Conservation (phyloP, 2,113 vertebrate genomes). For the Garra rufa region DNA sequence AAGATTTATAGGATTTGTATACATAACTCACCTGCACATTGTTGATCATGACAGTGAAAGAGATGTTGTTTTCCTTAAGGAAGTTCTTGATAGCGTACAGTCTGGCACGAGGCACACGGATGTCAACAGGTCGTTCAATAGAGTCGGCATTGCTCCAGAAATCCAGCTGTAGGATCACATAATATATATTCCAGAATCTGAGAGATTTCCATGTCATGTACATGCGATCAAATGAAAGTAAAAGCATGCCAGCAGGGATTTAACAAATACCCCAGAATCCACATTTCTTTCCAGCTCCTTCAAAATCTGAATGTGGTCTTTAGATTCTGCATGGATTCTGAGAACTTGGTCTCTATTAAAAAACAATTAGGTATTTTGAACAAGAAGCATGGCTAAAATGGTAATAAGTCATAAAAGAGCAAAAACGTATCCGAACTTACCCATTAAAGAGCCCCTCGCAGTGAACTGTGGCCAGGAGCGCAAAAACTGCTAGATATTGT, state of each 20-base stretch:
- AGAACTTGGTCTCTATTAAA: conserved; percentile 71
- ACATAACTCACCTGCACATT: conserved; percentile 82
- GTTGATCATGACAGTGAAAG: conserved; percentile 80
- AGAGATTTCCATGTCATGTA: neutral
- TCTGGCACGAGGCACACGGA: conserved; percentile 76
- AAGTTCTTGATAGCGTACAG: conserved; percentile 76
- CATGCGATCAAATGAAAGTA: neutral
- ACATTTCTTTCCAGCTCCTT: conserved; percentile 59
- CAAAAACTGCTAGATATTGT: conserved; percentile 60
- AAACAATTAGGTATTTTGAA: neutral
- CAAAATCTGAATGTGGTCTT: conserved; percentile 65
- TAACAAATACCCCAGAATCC: conserved; percentile 57
- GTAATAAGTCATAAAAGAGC: neutral
- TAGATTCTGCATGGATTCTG: conserved; percentile 64
- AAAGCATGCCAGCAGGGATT: neutral
- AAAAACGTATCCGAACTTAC: conserved; percentile 59
- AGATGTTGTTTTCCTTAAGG: conserved; percentile 75
- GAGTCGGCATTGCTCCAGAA: conserved; percentile 83
- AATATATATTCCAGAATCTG: neutral
- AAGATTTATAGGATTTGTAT: neutral
- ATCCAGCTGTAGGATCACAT: conserved; percentile 78
- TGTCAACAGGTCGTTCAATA: conserved; percentile 72
- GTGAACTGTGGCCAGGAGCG: conserved; percentile 58
- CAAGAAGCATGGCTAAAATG: neutral
- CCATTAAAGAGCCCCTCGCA: conserved; percentile 63